phyloP scores from a whole-genome alignment of 2,888 invertebrate species.

The Volucella inanis region DNA sequence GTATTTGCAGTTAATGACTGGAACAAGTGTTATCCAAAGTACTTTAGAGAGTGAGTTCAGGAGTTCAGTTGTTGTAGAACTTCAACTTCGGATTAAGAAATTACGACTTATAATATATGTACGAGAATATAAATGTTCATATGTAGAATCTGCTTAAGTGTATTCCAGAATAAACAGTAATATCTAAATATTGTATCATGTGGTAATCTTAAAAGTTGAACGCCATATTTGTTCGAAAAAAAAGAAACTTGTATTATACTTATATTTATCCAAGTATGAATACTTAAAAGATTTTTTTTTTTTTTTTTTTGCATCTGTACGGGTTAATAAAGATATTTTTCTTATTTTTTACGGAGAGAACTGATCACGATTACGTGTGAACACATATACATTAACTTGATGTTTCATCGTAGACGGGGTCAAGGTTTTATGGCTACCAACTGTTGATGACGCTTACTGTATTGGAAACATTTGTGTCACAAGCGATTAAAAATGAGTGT shows the following conservation, averaged over 20 bases:
- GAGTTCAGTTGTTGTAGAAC: slow-evolving; percentile 33
- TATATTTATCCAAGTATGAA: slow-evolving; percentile 5
- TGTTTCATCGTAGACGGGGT: slow-evolving; percentile 16
- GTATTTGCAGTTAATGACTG: slow-evolving; percentile 1
- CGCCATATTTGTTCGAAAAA: slow-evolving; percentile 44
- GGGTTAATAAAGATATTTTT: slow-evolving; percentile 2
- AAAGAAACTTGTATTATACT: not conserved
- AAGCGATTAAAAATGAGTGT: no score
- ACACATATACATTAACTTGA: not conserved
- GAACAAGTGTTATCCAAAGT: slow-evolving; percentile 4
- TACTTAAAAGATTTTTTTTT: slow-evolving; percentile 33
- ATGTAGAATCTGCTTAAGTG: slow-evolving; percentile 10
- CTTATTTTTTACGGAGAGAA: not conserved
- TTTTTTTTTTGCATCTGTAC: slow-evolving; percentile 22
- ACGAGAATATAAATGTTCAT: no score
- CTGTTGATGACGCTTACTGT: no score
- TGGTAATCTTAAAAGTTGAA: slow-evolving; percentile 26
- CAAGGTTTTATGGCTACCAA: slow-evolving; percentile 13
- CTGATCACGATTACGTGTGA: slow-evolving; percentile 2
- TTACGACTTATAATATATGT: not conserved
- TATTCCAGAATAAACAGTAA: slow-evolving; percentile 15
- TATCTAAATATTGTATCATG: slow-evolving; percentile 48
- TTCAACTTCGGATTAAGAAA: slow-evolving; percentile 7
- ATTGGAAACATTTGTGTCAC: no score
- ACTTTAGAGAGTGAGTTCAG: slow-evolving; percentile 44